Percentiles rank a stretch among this genome's conserved stretches.
Conservation (phyloP, 2,888 invertebrate species). For the Tenthredo scrophulariae region DNA sequence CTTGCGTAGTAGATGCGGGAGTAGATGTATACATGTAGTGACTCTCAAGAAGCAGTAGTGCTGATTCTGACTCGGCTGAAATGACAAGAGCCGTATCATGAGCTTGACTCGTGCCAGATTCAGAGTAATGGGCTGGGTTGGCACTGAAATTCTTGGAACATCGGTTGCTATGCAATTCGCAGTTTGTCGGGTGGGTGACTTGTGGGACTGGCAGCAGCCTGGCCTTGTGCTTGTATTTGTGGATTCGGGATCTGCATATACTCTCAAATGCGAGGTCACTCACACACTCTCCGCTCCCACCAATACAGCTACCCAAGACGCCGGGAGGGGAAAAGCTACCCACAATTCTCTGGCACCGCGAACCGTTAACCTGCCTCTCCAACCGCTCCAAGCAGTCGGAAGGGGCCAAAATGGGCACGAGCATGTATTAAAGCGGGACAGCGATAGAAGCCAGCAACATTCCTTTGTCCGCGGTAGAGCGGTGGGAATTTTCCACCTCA, state of each 20-base stretch:
- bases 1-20: neutral
- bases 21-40: neutral
- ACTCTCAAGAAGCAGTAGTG: conserved; percentile 9
- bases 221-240: conserved; percentile 28
- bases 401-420: conserved; percentile 43
- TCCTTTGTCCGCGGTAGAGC: conserved; percentile 39
- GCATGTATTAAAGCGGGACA: conserved; percentile 47
- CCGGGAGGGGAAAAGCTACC: conserved; percentile 50
- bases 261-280: conserved; percentile 18
- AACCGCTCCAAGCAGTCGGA: conserved; percentile 34
- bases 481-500: conserved; percentile 47
- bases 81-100: conserved; percentile 25
- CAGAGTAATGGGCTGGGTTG: conserved; percentile 28
- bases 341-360: conserved; percentile 42
- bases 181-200: conserved; percentile 9
- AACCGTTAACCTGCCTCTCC: conserved; percentile 51
- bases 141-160: conserved; percentile 46
- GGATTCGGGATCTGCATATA: conserved; percentile 13
- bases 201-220: conserved; percentile 22
- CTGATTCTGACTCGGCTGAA: conserved; percentile 27
- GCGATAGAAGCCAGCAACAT: conserved; percentile 46
- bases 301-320: conserved; percentile 3
- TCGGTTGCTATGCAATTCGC: conserved; percentile 44
- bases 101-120: conserved; percentile 40
- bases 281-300: conserved; percentile 15